These are phyloP conservation scores for Orthosia cruda DNA, from an alignment of 2,888 invertebrate species.

Conservation along the genomic window DNA sequence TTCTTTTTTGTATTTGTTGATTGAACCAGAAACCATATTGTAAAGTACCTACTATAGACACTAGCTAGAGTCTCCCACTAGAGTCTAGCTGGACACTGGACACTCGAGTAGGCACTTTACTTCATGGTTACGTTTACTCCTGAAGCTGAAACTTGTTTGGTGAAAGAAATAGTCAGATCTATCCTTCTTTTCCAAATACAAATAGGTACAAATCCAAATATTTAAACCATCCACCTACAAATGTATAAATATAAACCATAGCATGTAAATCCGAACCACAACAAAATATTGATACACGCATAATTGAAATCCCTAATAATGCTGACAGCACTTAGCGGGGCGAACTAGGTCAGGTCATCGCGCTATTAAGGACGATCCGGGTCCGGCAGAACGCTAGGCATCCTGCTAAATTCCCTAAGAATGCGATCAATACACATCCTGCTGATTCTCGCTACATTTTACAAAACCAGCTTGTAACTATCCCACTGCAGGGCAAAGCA, in stretches of 20 bases:
- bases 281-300: background rate
- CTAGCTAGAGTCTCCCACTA: too few species aligned
- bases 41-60: too few species aligned
- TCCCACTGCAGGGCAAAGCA: too few species aligned
- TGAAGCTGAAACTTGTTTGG: background rate
- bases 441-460: too few species aligned
- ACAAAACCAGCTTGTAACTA: too few species aligned
- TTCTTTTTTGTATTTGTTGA: too few species aligned
- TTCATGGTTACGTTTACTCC: too few species aligned
- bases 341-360: conserved; percentile 28
- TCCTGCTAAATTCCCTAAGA: background rate
- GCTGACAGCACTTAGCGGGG: background rate
- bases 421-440: background rate
- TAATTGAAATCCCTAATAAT: background rate
- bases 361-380: conserved; percentile 2
- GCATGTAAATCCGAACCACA: background rate
- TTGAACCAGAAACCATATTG: too few species aligned
- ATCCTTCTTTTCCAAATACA: background rate
- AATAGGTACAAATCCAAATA: background rate
- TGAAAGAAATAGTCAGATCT: background rate
- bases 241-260: background rate
- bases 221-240: background rate
- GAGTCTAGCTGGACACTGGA: too few species aligned
- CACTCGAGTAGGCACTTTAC: too few species aligned
- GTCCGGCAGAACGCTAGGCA: background rate